Evolutionary conservation across 1,140 invertebrate species (phyloP).

Genomic region (Lepidotrigona ventralis): DNA sequence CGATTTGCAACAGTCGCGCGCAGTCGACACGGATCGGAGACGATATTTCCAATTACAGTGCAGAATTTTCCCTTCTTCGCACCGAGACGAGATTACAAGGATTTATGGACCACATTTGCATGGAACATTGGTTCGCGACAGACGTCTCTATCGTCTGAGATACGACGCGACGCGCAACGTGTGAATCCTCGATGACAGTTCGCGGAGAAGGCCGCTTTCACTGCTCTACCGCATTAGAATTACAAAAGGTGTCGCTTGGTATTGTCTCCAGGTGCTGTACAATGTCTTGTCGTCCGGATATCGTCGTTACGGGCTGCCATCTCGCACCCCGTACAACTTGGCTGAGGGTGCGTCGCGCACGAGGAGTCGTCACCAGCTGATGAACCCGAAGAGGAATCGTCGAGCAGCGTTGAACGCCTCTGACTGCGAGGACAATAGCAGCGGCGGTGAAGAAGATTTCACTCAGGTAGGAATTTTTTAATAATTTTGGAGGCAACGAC

Average conservation of each 20-base stretch:
- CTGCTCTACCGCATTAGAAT: constrained; percentile 21
- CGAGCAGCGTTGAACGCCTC: constrained; percentile 74
- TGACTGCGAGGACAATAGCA: constrained; percentile 80
- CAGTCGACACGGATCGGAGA: neutral
- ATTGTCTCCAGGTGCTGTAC: constrained; percentile 73
- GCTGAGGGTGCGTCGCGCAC: constrained; percentile 70
- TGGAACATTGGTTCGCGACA: neutral
- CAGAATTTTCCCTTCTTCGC: neutral
- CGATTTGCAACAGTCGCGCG: neutral
- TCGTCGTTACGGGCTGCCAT: constrained; percentile 68
- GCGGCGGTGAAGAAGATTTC: constrained; percentile 79
- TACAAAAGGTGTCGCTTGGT: constrained; percentile 35
- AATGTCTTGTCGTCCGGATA: constrained; percentile 71
- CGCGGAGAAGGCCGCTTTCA: neutral
- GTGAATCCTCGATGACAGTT: neutral
- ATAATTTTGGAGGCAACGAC: neutral
- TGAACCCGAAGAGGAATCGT: constrained; percentile 72
- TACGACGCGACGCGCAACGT: no score
- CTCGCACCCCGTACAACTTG: constrained; percentile 74
- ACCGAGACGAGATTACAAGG: neutral
- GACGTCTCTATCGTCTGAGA: neutral
- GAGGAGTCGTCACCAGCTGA: constrained; percentile 73
- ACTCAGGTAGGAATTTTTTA: constrained; percentile 67
- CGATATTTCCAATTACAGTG: constrained; percentile 3
- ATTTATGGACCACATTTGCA: constrained; percentile 30